These are phyloP conservation scores for Agriotes lineatus DNA, from an alignment of 2,888 invertebrate genomes.

Conservation along the genomic window DNA sequence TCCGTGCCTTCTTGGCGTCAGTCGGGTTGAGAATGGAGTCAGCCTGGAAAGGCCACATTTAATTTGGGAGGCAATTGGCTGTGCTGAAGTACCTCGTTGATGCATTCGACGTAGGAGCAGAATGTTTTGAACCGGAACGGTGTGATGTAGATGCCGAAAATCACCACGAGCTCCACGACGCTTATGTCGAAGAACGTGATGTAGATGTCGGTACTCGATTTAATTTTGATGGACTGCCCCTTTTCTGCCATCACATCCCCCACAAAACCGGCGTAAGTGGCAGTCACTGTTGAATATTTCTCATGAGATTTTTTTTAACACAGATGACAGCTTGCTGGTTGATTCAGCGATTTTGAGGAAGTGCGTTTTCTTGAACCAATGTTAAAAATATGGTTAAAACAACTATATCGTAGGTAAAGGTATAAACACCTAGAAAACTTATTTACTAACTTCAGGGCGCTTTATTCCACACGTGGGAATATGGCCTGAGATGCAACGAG, in stretches of 20 bases:
- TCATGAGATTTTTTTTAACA: no score
- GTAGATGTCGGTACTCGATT: constrained; percentile 8
- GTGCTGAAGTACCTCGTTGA: background rate
- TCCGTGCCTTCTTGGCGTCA: background rate
- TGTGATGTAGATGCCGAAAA: constrained; percentile 8
- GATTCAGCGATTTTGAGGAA: no score
- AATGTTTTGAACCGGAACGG: constrained; percentile 8
- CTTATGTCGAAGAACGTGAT: constrained; percentile 12
- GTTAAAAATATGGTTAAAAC: no score
- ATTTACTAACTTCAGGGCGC: no score
- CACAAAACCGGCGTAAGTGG: background rate
- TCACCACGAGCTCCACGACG: constrained; percentile 4
- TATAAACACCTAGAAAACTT: no score
- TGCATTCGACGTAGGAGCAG: constrained; percentile 13
- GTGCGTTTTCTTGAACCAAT: no score
- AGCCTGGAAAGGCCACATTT: constrained; percentile 8
- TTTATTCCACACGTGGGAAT: no score
- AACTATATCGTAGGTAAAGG: no score
- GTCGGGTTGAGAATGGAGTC: background rate
- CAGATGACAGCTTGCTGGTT: no score
- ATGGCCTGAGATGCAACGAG: no score
- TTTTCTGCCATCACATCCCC: constrained; percentile 8
- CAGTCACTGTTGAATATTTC: background rate
- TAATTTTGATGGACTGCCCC: constrained; percentile 1
- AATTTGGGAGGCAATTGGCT: background rate